phyloP scores from a whole-genome alignment of 2,888 invertebrate genomes.

The Xylota sylvarum region DNA sequence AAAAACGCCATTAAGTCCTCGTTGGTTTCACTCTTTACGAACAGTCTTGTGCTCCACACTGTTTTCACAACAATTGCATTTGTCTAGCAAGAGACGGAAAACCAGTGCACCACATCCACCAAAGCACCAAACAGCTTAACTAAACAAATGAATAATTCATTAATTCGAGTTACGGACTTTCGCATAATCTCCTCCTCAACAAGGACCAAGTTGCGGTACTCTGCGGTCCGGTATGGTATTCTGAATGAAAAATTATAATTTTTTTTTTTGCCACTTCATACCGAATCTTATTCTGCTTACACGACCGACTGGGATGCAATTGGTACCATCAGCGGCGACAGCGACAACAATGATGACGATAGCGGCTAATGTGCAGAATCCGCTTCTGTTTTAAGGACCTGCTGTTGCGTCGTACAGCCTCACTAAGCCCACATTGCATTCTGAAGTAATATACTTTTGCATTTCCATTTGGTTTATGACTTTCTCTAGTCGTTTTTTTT shows the following conservation, averaged over 20 bases:
- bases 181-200: slow-evolving; percentile 51
- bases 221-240: slow-evolving; percentile 19
- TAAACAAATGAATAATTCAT: slow-evolving; percentile 75
- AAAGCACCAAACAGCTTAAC: slow-evolving; percentile 34
- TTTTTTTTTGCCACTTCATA: slow-evolving; percentile 54
- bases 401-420: slow-evolving; percentile 3
- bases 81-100: slow-evolving; percentile 16
- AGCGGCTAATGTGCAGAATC: slow-evolving; percentile 58
- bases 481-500: slow-evolving; percentile 17
- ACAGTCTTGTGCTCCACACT: slow-evolving; percentile 37
- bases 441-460: slow-evolving; percentile 25
- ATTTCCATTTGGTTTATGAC: slow-evolving; percentile 40
- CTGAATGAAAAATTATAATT: slow-evolving; percentile 66
- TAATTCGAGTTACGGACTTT: slow-evolving; percentile 64
- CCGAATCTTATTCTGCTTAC: slow-evolving; percentile 60
- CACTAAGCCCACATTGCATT: not conserved
- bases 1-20: too few species aligned
- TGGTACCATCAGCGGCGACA: not conserved
- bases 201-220: slow-evolving; percentile 56
- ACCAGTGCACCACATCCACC: not conserved
- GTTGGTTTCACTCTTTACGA: too few species aligned
- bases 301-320: slow-evolving; percentile 41
- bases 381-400: slow-evolving; percentile 23
- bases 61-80: slow-evolving; percentile 50
- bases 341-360: slow-evolving; percentile 14